Conservation (phyloP, 2,797 vertebrate species). For the Pelodytes ibericus region DNA sequence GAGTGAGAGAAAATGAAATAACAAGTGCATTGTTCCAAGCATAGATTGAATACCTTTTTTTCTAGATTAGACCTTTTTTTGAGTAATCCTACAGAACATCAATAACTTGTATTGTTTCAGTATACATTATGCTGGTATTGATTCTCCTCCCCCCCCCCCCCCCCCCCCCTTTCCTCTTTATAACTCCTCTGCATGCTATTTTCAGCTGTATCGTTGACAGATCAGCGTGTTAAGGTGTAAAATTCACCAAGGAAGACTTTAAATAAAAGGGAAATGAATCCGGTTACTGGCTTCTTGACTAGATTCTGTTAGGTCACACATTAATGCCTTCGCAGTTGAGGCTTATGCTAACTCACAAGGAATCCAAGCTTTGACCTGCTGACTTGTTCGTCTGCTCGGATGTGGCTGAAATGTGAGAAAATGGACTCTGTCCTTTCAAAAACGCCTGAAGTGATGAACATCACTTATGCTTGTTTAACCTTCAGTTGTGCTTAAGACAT, state of each 20-base stretch:
- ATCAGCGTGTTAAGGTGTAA: conserved; percentile 56
- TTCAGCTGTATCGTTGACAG: conserved; percentile 61
- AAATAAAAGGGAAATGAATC: conserved; percentile 58
- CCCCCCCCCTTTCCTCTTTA: background rate
- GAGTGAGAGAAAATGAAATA: conserved; percentile 64
- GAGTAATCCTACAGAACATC: conserved; percentile 68
- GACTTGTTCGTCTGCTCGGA: conserved; percentile 62
- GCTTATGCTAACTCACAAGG: conserved; percentile 51
- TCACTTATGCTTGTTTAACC: conserved; percentile 69
- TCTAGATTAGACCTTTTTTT: conserved; percentile 66
- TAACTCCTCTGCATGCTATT: conserved; percentile 62
- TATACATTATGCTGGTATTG: conserved; percentile 68
- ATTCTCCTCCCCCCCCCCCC: conserved; percentile 59
- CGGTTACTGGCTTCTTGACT: conserved; percentile 39
- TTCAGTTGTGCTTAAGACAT: conserved; percentile 62
- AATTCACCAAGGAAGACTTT: conserved; percentile 52
- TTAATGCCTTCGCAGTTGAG: conserved; percentile 51
- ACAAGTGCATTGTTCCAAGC: conserved; percentile 61
- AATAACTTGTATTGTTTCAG: conserved; percentile 67
- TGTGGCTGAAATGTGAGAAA: conserved; percentile 69
- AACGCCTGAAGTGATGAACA: conserved; percentile 65
- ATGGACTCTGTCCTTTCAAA: conserved; percentile 66
- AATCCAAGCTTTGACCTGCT: conserved; percentile 62
- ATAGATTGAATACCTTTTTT: conserved; percentile 66
- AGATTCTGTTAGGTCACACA: conserved; percentile 46